A percentile compares a stretch with the other conserved stretches of the same genome.
Conservation (phyloP, 1,140 invertebrate species). For the Brachionus rubens region DNA sequence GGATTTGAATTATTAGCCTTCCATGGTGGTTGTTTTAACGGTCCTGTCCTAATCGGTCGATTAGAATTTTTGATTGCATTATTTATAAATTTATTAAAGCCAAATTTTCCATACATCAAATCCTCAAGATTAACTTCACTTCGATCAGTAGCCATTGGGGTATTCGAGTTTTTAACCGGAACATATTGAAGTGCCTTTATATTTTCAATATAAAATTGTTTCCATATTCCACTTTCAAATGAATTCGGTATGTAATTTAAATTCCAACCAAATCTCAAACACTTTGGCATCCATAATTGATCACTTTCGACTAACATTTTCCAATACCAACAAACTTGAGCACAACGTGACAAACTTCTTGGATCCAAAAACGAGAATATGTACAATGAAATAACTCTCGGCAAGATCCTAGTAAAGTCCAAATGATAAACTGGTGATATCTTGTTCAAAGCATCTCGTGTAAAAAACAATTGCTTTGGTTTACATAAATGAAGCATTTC, state of each 20-base stretch:
- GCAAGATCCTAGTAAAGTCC: slow-evolving; percentile 59
- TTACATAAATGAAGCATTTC: slow-evolving; percentile 37
- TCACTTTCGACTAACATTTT: slow-evolving; percentile 49
- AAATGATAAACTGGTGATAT: slow-evolving; percentile 42
- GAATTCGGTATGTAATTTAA: slow-evolving; percentile 56
- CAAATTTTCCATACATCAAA: slow-evolving; percentile 37
- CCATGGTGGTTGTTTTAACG: slow-evolving; percentile 40
- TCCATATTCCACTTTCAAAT: slow-evolving; percentile 59
- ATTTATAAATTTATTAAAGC: slow-evolving; percentile 42
- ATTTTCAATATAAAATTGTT: slow-evolving; percentile 59
- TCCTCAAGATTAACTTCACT: slow-evolving; percentile 40
- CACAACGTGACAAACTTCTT: slow-evolving; percentile 54
- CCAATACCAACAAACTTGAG: slow-evolving; percentile 50
- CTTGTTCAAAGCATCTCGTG: slow-evolving; percentile 26
- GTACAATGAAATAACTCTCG: slow-evolving; percentile 58
- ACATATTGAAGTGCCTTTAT: slow-evolving; percentile 49
- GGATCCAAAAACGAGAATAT: slow-evolving; percentile 60
- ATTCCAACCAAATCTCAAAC: slow-evolving; percentile 57
- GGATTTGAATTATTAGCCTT: slow-evolving; percentile 44
- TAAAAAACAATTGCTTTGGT: slow-evolving; percentile 33
- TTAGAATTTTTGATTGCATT: not conserved
- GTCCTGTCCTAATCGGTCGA: not conserved
- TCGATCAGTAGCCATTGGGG: not conserved
- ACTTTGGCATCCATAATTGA: slow-evolving; percentile 60
- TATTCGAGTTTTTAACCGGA: slow-evolving; percentile 5